Evolutionary conservation across 2,797 vertebrate species (phyloP).

Genomic region (Steatocranus sp.): DNA sequence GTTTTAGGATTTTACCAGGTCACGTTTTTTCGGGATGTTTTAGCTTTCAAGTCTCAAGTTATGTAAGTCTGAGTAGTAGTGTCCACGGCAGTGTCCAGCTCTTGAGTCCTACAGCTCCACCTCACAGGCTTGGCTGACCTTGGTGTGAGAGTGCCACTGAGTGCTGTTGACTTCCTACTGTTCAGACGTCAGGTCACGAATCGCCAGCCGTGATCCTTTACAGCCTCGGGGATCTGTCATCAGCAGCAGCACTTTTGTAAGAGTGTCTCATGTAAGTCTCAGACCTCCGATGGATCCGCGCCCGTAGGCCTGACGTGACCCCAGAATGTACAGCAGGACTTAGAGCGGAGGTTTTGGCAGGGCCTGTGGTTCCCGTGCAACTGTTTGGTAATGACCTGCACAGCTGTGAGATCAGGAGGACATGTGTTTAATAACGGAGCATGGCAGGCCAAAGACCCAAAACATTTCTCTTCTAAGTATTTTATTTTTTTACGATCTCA

Average conservation of each 20-base stretch:
- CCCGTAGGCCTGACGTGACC: slow-evolving; percentile 41
- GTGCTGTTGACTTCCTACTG: not conserved
- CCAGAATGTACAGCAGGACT: slow-evolving; percentile 43
- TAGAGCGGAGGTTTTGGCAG: slow-evolving; percentile 47
- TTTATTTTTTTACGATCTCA: slow-evolving; percentile 42
- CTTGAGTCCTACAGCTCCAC: not conserved
- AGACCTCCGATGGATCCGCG: slow-evolving; percentile 1
- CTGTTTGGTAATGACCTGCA: slow-evolving; percentile 75
- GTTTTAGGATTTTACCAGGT: not conserved
- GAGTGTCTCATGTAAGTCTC: not conserved
- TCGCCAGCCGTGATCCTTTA: not conserved
- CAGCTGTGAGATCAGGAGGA: slow-evolving; percentile 72
- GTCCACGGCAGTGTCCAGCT: not conserved
- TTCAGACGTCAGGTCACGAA: slow-evolving; percentile 17
- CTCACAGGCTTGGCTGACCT: not conserved
- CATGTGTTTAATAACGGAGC: slow-evolving; percentile 64
- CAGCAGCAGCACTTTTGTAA: not conserved
- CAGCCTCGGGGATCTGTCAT: slow-evolving; percentile 27
- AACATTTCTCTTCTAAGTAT: slow-evolving; percentile 32
- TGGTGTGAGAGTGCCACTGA: not conserved
- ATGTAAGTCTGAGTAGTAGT: not conserved
- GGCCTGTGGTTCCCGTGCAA: slow-evolving; percentile 61
- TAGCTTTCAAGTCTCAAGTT: not conserved
- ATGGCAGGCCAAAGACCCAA: slow-evolving; percentile 39
- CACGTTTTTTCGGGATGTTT: not conserved